A percentile compares a stretch with the other conserved stretches of the same genome.
These are phyloP conservation scores for Hystrix brachyura DNA, from an alignment of 2,113 vertebrate species.

Conservation along the genomic window DNA sequence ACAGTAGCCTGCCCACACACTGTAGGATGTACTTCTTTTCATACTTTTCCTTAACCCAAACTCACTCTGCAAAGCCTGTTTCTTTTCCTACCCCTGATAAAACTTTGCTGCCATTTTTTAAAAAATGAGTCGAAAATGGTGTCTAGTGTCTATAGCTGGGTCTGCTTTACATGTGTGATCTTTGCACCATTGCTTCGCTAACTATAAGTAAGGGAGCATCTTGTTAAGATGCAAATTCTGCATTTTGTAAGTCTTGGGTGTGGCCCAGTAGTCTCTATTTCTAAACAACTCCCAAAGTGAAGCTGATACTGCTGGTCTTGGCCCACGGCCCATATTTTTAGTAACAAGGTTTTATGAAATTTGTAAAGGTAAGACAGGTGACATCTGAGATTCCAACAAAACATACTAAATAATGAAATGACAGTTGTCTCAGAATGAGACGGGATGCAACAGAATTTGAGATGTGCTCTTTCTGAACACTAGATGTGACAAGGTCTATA, in stretches of 20 bases:
- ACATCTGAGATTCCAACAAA: slow-evolving; percentile 47
- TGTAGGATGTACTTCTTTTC: too few relatives aligned
- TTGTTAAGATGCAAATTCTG: slow-evolving; percentile 52
- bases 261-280: neutral
- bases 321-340: neutral
- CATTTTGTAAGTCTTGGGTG: neutral
- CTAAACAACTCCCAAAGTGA: slow-evolving; percentile 45
- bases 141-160: neutral
- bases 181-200: neutral
- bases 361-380: neutral
- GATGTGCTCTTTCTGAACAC: slow-evolving; percentile 39
- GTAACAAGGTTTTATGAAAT: slow-evolving; percentile 55
- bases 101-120: neutral
- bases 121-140: neutral
- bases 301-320: neutral
- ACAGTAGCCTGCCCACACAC: too few relatives aligned
- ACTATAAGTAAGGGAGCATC: neutral
- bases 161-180: neutral
- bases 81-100: too few relatives aligned
- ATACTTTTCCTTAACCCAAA: too few relatives aligned
- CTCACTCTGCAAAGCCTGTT: too few relatives aligned
- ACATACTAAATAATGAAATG: slow-evolving; percentile 48
- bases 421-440: slow-evolving; percentile 49
- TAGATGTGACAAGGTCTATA: slow-evolving; percentile 16
- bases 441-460: slow-evolving; percentile 52